Evolutionary conservation across 92 coral and sea anemone genomes (phyloP).

Genomic region (Phymanthus crucifer): DNA sequence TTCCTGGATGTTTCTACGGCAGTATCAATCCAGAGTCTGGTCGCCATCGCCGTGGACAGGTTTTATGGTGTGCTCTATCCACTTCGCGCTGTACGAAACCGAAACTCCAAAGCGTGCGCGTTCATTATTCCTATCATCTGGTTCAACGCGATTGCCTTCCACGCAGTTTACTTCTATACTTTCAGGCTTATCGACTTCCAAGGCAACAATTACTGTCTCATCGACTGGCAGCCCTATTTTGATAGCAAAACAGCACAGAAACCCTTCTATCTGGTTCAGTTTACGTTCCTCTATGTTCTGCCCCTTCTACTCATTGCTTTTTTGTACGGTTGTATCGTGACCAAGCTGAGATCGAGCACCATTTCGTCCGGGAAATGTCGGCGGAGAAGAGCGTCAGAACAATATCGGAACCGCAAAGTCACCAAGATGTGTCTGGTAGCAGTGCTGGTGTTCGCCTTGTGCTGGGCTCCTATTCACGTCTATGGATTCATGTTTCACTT

Average conservation of each 20-base stretch:
- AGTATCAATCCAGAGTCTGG: constrained; percentile 37
- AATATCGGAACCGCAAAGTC: constrained; percentile 40
- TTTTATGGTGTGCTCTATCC: constrained; percentile 37
- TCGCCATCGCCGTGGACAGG: constrained; percentile 37
- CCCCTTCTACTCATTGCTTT: constrained; percentile 30
- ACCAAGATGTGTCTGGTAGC: constrained; percentile 44
- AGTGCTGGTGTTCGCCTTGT: constrained; percentile 38
- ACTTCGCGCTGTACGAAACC: constrained; percentile 27
- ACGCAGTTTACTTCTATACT: constrained; percentile 37
- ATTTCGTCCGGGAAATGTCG: constrained; percentile 19
- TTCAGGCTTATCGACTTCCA: constrained; percentile 16
- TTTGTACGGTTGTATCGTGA: constrained; percentile 26
- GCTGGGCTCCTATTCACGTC: constrained; percentile 40
- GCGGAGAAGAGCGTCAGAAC: constrained; percentile 27
- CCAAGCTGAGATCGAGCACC: constrained; percentile 3
- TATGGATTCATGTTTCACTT: constrained; percentile 32
- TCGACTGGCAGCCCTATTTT: constrained; percentile 30
- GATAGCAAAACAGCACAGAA: constrained; percentile 28
- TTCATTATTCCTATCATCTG: constrained; percentile 32
- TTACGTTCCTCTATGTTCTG: constrained; percentile 24
- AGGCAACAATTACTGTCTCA: constrained; percentile 15
- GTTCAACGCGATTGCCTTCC: constrained; percentile 30
- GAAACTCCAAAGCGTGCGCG: constrained; percentile 19
- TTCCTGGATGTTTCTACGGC: constrained; percentile 49
- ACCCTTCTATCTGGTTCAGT: constrained; percentile 34